Evolutionary conservation across 1,140 invertebrate genomes (phyloP), one percentile per base, ranked within the genome.

Genomic region (Drosophila santomea): DNA sequence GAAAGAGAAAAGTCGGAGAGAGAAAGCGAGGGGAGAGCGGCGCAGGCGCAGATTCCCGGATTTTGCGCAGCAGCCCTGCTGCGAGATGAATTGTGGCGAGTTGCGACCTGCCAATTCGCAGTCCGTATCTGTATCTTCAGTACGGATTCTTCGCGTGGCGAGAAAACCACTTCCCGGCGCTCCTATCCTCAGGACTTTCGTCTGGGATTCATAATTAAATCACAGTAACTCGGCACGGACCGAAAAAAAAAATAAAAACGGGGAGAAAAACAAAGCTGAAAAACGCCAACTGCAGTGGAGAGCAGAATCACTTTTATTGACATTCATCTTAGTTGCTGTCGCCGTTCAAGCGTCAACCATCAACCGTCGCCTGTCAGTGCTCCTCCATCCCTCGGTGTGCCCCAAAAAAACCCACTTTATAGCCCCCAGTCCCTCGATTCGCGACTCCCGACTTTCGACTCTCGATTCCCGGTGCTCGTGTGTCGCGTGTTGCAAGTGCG

Each of bases 81-180:
- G 62, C 48, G 52, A 77, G 73, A 77, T 77, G 73, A 51, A 76
- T n/a, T 41, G 52, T 60, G 28, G 50, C 50, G 50, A 52, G 35
- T 58, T 54, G 61, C 54, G 36, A 43, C 74, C 68, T 60, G 73
- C 57, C 67, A 68, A 60, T 60, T 76, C 74, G 50, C 48, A 54
- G 36, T 23, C 38, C 48, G 55, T 61, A 69, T 77, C 76, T 76
- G 71, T 74, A 83, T 79, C 83, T 83, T 88, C 76, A 86, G 83
- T 86, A 86, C 74, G 86, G 85, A 74, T 86, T 89, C 75, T 85
- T 79, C 71, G 79, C 83, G 74, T 77, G 75, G 50, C 66, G 57
- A 78, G 38, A 76, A 76, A 66, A 48, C n/a, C 60, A 12, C 23
- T 44, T 12, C 39, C 15, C 55, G 38, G 20, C 28, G 38, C 39